Evolutionary conservation across 2,113 vertebrate genomes (phyloP), one percentile per base, ranked within the genome.

Genomic region (Podiceps cristatus): DNA sequence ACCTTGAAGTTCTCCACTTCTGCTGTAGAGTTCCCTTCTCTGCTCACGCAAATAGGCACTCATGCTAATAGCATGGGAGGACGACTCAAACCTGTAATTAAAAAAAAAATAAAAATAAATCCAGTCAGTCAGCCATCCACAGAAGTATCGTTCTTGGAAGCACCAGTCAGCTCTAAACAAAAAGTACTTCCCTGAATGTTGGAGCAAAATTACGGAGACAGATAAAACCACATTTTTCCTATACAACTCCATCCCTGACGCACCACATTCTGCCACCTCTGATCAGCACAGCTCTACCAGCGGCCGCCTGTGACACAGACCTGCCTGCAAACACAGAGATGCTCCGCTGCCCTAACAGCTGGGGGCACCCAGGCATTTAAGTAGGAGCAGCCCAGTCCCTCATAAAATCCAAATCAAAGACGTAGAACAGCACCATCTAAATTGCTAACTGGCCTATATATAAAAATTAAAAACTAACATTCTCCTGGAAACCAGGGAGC

Each of bases 41-140:
- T 99, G 99, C 95, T 99, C 99, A 47, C 99, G 96, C 97, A 99
- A 90, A 90, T 99, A 99, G 72, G 99, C 99, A 7, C 99, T 99
- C 99, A 99, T 99, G 90, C 99, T 99, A 93, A 99, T 99, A 74
- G 99, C 99, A 35, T 99, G 99, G 68, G 99, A 99, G 23, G 99
- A 99, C 0, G 99, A 99, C 76, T 99, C 99, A 67, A 99, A 99
- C 97, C 99, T 99, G 97, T 2, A 95, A 86, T 8, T 23, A 10
- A 29, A 45, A 59, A 10, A 25, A 64, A 3, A 9, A 35, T 8
- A 37, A 37, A 37, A 37, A 25, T 16, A 6, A 74, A 20, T 13
- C 1, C 47, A 69, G 31, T 60, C 49, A 62, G 16, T 69, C 7
- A 53, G 18, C 2, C 24, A 68, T 7, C 49, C 27, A 47, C 0